Base-by-base conservation (phyloP, 2,888 invertebrate species). In the Syritta pipiens region DNA sequence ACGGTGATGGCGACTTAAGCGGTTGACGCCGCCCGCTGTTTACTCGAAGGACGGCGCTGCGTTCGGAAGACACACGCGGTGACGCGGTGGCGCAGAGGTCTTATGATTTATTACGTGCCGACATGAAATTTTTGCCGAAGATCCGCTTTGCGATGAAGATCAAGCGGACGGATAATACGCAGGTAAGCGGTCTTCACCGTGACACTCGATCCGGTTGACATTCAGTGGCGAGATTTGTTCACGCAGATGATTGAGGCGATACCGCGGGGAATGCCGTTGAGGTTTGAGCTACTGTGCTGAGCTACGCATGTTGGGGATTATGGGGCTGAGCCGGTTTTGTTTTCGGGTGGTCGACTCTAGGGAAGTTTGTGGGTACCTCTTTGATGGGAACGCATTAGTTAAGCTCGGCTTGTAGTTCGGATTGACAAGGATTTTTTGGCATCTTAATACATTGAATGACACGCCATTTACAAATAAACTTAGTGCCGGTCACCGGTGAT, bases 81-180 rank as follows among this genome's bases (percentile, higher is more conserved):
- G 14, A 5, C 12, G 14, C 6, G 30, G 22, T 3, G 10, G 2
- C 28, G 17, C 2, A 17, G 32, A 53, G 32, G 24, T 28, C 42
- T 65, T 65, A 65, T 65, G 53, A 68, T 68, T 68, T 68, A 57
- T 59, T 17, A 59, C 22, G 68, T 49, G 57, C 57, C 40, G 68
- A 59, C 40, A 49, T 30, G 59, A 49, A 49, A 40, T 49, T 49
- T 40, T 48, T 48, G 14, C 48, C 17, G 30, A 35, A 42, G 30
- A 51, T 63, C 51, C 40, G 42, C 30, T 42, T 63, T 32, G 32
- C 40, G 7, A 42, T 22, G 12, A n/a, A 30, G n/a, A 49, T 30
- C 48, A 14, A 24, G 26, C 6, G 24, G 20, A 30, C 46, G 17
- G 9, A 7, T 19, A 1, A n/a, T 37, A 65, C 17, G 14, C 32